Percentiles rank a stretch among this genome's conserved stretches.
Evolutionary conservation across 1,140 invertebrate species (phyloP).

Genomic region (Zaprionus ghesquierei): DNA sequence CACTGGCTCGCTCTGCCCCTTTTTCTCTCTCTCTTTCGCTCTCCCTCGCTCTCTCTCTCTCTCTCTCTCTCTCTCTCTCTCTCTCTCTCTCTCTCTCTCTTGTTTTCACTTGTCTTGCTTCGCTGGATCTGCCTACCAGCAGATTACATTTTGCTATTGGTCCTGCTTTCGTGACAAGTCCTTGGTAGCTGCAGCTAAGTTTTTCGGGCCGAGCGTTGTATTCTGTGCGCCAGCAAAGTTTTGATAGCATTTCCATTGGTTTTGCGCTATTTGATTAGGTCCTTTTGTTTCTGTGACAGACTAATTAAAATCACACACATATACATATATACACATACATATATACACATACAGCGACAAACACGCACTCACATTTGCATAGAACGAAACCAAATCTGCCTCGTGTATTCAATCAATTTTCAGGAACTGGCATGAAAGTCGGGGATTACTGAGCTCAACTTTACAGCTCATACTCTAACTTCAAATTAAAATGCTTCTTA

Average conservation of each 20-base stretch:
- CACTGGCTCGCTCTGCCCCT: constrained; percentile 19
- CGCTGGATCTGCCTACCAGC: constrained; percentile 46
- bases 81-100: not conserved
- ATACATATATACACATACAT: too few species aligned
- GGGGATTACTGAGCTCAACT: not conserved
- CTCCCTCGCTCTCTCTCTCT: not conserved
- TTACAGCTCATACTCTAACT: not conserved
- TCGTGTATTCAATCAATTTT: not conserved
- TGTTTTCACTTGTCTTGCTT: not conserved
- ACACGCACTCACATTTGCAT: not conserved
- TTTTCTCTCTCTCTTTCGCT: not conserved
- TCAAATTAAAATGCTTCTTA: not conserved
- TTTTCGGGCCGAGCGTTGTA: constrained; percentile 24
- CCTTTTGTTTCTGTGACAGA: constrained; percentile 34
- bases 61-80: not conserved
- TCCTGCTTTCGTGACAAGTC: constrained; percentile 48
- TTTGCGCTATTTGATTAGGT: constrained; percentile 41
- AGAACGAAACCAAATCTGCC: not conserved
- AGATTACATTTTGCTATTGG: constrained; percentile 64
- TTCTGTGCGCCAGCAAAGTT: constrained; percentile 61
- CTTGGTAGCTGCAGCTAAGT: constrained; percentile 18
- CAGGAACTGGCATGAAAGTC: not conserved
- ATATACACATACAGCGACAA: too few species aligned
- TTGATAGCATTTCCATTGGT: constrained; percentile 61
- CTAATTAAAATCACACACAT: constrained; percentile 53